A percentile compares a stretch with the other conserved stretches of the same genome.
phyloP scores from a whole-genome alignment of 2,888 invertebrate species.

The Elysia crispata region DNA sequence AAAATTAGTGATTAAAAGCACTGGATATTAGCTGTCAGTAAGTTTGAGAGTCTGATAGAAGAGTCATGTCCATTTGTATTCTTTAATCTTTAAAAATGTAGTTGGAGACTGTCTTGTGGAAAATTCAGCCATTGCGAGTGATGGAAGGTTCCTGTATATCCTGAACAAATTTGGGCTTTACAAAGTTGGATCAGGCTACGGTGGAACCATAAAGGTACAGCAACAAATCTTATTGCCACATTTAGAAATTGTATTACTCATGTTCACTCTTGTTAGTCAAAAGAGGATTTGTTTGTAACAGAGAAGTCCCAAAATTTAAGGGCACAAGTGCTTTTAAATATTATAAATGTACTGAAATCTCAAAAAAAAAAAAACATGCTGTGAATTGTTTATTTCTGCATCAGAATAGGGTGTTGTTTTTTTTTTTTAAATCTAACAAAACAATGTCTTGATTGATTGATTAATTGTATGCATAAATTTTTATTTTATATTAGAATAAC shows the following conservation, averaged over 20 bases:
- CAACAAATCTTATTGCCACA: neutral
- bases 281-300: neutral
- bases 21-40: too few species aligned
- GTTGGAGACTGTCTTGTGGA: conserved; percentile 52
- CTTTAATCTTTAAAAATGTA: neutral
- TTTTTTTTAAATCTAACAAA: too few species aligned
- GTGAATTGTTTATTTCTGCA: too few species aligned
- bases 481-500: neutral
- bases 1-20: too few species aligned
- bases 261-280: neutral
- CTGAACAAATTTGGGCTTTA: conserved; percentile 86
- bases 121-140: conserved; percentile 84
- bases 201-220: conserved; percentile 87
- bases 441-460: neutral
- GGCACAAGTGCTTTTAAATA: too few species aligned
- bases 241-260: too few species aligned
- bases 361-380: too few species aligned
- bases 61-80: too few species aligned
- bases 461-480: neutral
- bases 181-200: conserved; percentile 96
- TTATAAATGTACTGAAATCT: too few species aligned
- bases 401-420: too few species aligned
- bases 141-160: conserved; percentile 93
- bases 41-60: too few species aligned
- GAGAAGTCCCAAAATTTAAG: neutral